phyloP scores from a whole-genome alignment of 2,797 vertebrate species.

The Amphiprion clarkii region DNA sequence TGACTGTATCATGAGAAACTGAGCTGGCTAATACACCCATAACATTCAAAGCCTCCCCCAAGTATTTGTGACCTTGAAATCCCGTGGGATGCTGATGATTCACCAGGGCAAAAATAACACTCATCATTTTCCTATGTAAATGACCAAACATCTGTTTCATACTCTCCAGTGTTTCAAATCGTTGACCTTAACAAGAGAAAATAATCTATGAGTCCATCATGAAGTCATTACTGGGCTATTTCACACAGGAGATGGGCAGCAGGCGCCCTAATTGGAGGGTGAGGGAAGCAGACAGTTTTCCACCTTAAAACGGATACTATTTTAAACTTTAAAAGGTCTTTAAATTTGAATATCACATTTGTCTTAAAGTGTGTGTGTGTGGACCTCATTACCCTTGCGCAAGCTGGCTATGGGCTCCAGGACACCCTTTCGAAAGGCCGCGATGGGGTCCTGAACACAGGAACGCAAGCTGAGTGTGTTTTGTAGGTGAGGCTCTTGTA shows the following conservation, averaged over 20 bases:
- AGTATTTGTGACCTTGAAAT: conserved; percentile 73
- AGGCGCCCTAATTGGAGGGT: conserved; percentile 26
- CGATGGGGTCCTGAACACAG: conserved; percentile 96
- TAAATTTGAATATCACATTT: conserved; percentile 60
- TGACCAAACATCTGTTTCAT: conserved; percentile 69
- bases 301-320: conserved; percentile 43
- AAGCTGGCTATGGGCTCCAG: conserved; percentile 91
- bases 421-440: conserved; percentile 92
- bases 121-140: conserved; percentile 64
- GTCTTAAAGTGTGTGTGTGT: conserved; percentile 38
- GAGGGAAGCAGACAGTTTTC: conserved; percentile 46
- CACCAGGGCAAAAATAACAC: conserved; percentile 69
- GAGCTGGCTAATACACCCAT: conserved; percentile 46
- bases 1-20: conserved; percentile 59
- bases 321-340: conserved; percentile 59
- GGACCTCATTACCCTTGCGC: conserved; percentile 87
- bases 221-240: conserved; percentile 62
- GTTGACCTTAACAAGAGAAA: conserved; percentile 67
- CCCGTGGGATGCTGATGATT: conserved; percentile 64
- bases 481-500: conserved; percentile 92
- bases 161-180: conserved; percentile 58
- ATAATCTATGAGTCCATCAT: conserved; percentile 59
- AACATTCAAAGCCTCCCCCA: conserved; percentile 50
- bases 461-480: conserved; percentile 95
- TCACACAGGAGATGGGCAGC: conserved; percentile 54